Evolutionary conservation across 2,888 invertebrate species (phyloP).

Genomic region (Platycheirus albimanus): DNA sequence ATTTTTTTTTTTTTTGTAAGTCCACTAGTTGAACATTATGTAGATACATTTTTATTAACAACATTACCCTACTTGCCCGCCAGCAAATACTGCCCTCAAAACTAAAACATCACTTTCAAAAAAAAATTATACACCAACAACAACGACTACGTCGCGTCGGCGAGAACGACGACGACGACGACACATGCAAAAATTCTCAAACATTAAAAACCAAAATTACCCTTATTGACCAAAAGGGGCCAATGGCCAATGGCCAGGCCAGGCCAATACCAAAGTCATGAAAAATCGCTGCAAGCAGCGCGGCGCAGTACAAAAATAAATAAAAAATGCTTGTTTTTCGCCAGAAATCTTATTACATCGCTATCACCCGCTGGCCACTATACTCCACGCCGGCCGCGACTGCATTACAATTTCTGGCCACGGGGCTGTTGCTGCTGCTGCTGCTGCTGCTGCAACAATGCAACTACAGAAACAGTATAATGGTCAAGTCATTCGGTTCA

Average conservation of each 20-base stretch:
- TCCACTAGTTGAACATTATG: slow-evolving; percentile 32
- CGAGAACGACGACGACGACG: slow-evolving; percentile 21
- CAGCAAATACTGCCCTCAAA: slow-evolving; percentile 20
- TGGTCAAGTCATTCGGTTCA: neutral
- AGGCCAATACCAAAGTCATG: slow-evolving; percentile 11
- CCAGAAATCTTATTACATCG: slow-evolving; percentile 66
- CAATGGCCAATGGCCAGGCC: slow-evolving; percentile 56
- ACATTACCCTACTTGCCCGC: neutral
- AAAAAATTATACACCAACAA: slow-evolving; percentile 8
- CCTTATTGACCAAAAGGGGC: slow-evolving; percentile 49
- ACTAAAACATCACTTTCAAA: slow-evolving; percentile 15
- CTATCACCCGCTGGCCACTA: slow-evolving; percentile 2
- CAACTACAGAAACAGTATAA: neutral
- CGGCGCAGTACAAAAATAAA: neutral
- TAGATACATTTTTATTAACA: slow-evolving; percentile 23
- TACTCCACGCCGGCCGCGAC: no score
- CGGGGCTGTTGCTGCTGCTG: slow-evolving; percentile 32
- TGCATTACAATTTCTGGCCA: slow-evolving; percentile 42
- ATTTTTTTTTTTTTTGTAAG: neutral
- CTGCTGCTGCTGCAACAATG: slow-evolving; percentile 24
- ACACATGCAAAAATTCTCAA: slow-evolving; percentile 15
- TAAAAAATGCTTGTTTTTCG: slow-evolving; percentile 26
- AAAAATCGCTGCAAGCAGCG: slow-evolving; percentile 35
- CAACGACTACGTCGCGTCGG: slow-evolving; percentile 19
- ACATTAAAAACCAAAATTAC: slow-evolving; percentile 56